A percentile compares a stretch with the other conserved stretches of the same genome.
phyloP scores from a whole-genome alignment of 2,797 vertebrate genomes.

The Coluber constrictor region DNA sequence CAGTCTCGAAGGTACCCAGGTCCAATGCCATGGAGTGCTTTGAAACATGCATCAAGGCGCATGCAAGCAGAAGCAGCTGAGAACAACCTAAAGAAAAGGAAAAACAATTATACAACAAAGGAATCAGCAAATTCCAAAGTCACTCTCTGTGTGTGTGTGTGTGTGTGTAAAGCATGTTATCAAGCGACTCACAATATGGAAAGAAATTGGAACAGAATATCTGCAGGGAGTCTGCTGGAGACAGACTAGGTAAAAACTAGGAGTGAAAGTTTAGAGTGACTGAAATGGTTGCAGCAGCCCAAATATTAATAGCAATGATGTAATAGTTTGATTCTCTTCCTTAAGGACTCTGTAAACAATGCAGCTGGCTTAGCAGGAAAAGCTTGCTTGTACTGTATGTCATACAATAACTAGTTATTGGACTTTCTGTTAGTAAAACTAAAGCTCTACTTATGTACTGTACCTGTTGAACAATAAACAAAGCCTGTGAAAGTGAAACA shows the following conservation, averaged over 20 bases:
- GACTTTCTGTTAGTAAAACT: neutral
- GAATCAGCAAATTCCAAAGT: neutral
- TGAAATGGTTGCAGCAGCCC: neutral
- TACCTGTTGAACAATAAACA: neutral
- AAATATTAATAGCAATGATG: neutral
- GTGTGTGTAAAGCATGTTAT: neutral
- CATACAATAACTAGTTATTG: neutral
- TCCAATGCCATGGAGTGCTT: no score
- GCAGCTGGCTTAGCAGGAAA: neutral
- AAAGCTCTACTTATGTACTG: neutral
- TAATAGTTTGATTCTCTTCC: neutral
- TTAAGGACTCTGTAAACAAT: neutral
- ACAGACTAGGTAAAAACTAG: neutral
- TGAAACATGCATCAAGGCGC: neutral
- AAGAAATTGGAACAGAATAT: neutral
- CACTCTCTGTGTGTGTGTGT: neutral
- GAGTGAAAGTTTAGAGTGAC: neutral
- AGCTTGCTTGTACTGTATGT: neutral
- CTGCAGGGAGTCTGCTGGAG: neutral
- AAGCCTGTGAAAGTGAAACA: neutral
- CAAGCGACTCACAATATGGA: neutral
- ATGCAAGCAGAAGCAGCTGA: neutral
- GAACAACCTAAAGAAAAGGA: neutral
- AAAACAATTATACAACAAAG: neutral
- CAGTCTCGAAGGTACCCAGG: no score